Evolutionary conservation across 2,888 invertebrate species (phyloP), one percentile per base, ranked within the genome.

Genomic region (Ditylenchus weischeri): DNA sequence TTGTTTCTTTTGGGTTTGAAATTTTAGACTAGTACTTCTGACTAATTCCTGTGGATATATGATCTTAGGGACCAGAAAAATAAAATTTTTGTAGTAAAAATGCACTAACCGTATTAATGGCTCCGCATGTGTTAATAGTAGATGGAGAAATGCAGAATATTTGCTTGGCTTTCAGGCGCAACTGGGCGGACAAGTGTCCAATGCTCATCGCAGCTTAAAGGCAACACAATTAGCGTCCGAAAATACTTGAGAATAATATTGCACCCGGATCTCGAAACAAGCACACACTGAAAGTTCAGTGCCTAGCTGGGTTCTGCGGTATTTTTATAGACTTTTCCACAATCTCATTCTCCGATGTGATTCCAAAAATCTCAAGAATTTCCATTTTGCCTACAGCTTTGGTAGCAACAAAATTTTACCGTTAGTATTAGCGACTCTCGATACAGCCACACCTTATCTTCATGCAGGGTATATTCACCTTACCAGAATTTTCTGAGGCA

Each of bases 141-240:
- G 84, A 84, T 6, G 86, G 86, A 67, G 85, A 85, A 61, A 86
- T 86, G 76, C 86, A 86, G 79, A 84, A 86, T 62, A 86, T 86
- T 57, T 83, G 79, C 66, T 82, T 78, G 62, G 84, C 84, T 70
- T 84, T 84, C 49, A 86, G 77, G 29, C 86, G 76, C 67, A 72
- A 78, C 74, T 85, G 84, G 10, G 86, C 86, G 65, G 84, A 85
- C 36, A 86, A 83, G 29, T 84, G 84, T 18, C 86, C 86, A 21
- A 86, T 84, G 48, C 86, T 85, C 86, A 86, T 86, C 69, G 86
- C 86, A 4, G 86, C 92, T 70, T 50, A 50, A 64, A 50, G 8
- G 8, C 23, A 49, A 6, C 38, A 61, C 15, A n/a, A n/a, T 15
- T 1, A 54, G 57, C 29, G 2, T 54, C 8, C 57, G 1, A 29